Percentiles rank a stretch among this genome's conserved stretches.
These are phyloP conservation scores for Poecile montanus DNA, from an alignment of 2,797 vertebrate species.

Conservation along the genomic window DNA sequence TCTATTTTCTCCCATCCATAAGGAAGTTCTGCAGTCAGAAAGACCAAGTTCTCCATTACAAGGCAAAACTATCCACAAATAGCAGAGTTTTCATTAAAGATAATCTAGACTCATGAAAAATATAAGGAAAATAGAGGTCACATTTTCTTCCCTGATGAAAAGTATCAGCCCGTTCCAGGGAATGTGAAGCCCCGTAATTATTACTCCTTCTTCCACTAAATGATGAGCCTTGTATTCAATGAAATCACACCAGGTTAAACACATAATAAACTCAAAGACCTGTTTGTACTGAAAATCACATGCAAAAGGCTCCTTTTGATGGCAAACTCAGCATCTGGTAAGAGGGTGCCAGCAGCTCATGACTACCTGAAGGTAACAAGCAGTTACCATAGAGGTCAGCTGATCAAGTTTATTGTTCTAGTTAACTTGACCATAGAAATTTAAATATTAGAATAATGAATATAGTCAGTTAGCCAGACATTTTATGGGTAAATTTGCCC, in stretches of 20 bases:
- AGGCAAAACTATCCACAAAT: background rate
- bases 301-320: background rate
- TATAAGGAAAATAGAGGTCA: background rate
- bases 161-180: background rate
- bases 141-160: background rate
- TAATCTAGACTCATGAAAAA: background rate
- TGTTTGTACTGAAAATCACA: background rate
- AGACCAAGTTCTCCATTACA: background rate
- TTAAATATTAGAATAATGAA: background rate
- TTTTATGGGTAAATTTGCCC: background rate
- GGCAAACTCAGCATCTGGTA: background rate
- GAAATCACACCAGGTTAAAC: background rate
- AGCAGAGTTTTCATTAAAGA: background rate
- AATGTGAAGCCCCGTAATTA: background rate
- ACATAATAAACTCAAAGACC: background rate
- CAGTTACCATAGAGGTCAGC: background rate
- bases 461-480: background rate
- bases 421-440: background rate
- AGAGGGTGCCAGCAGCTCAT: background rate
- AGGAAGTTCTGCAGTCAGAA: conserved; percentile 88
- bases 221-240: background rate
- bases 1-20: conserved; percentile 99
- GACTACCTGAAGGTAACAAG: background rate
- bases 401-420: background rate
- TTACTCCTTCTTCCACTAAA: background rate